Evolutionary conservation across 2,888 invertebrate species (phyloP), one percentile per base, ranked within the genome.

Genomic region (Campaea margaritaria): DNA sequence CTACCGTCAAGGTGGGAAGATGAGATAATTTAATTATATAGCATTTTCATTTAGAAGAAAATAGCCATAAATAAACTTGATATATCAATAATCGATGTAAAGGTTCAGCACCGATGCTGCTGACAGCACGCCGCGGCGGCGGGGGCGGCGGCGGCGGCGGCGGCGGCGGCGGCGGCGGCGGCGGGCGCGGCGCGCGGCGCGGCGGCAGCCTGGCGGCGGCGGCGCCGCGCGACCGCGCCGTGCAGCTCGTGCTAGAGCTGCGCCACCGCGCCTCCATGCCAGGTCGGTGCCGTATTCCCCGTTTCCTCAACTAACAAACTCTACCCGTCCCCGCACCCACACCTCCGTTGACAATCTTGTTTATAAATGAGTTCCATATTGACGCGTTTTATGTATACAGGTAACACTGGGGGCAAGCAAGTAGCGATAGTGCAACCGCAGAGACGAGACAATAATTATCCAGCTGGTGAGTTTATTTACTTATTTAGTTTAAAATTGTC

Each of bases 381-480:
- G 21, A 21, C 13, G 8, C 31, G 31, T 15, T 10, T 41, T 55
- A 0, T 48, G 8, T 27, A 42, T 11, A 13, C 57, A 79, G 82
- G 75, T 0, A 70, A 73, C 46, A 69, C 80, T 0, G 84, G 85
- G 13, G 86, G 83, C 7, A 88, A 89, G 64, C 93, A 93, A 64
- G 90, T 93, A 54, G 93, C 93, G 4, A 81, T 93, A 10, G 93
- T 93, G 39, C 92, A 91, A 68, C 93, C 92, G 0, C 91, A 89
- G 65, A 71, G 91, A 34, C 71, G 92, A 58, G 86, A 85, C 58
- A 74, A 82, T 2, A 63, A 52, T 0, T 78, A 81, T 7, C 75
- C 71, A 15, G 73, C 64, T 39, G 85, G 89, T 88, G 55, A 81
- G n/a, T n/a, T n/a, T n/a, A n/a, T n/a, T n/a, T n/a, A n/a, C n/a